These are phyloP conservation scores for Sturnira hondurensis DNA, from an alignment of 2,113 vertebrate genomes.

Conservation along the genomic window DNA sequence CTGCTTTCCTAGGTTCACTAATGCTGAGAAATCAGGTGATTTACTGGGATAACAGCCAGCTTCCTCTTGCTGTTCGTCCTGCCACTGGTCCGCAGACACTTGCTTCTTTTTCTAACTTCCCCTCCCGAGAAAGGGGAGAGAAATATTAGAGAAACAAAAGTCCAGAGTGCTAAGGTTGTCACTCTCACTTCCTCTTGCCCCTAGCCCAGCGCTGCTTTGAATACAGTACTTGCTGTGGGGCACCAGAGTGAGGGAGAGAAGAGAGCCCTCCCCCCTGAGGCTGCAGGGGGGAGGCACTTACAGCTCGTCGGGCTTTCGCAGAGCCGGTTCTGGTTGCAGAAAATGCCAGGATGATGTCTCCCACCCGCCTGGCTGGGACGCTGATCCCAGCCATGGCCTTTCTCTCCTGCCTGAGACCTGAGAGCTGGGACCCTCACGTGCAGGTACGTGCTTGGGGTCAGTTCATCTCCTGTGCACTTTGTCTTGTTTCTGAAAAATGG, in stretches of 20 bases:
- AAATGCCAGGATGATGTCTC: conserved; percentile 63
- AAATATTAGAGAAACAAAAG: conserved; percentile 36
- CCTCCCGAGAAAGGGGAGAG: background rate
- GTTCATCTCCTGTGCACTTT: background rate
- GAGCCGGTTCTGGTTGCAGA: background rate
- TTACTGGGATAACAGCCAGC: conserved; percentile 48
- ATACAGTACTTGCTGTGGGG: background rate
- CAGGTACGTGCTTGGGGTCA: conserved; percentile 74
- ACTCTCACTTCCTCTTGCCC: conserved; percentile 69
- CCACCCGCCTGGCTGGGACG: background rate
- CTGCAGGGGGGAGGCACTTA: background rate
- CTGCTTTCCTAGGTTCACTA: background rate
- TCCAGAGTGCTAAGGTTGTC: conserved; percentile 40
- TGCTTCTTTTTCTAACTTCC: conserved; percentile 59
- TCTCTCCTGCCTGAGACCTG: conserved; percentile 11
- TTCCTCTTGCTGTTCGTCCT: conserved; percentile 44
- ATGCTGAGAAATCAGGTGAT: conserved; percentile 45
- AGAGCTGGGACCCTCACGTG: conserved; percentile 62
- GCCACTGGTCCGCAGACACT: background rate
- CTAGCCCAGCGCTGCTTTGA: conserved; percentile 2
- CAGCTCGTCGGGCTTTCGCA: background rate
- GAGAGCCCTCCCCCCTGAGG: background rate
- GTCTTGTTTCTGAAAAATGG: background rate
- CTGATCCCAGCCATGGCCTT: conserved; percentile 63
- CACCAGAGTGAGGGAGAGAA: background rate